Percentiles rank a stretch among this genome's conserved stretches.
Conservation (phyloP, 2,113 vertebrate genomes). For the Castor canadensis region DNA sequence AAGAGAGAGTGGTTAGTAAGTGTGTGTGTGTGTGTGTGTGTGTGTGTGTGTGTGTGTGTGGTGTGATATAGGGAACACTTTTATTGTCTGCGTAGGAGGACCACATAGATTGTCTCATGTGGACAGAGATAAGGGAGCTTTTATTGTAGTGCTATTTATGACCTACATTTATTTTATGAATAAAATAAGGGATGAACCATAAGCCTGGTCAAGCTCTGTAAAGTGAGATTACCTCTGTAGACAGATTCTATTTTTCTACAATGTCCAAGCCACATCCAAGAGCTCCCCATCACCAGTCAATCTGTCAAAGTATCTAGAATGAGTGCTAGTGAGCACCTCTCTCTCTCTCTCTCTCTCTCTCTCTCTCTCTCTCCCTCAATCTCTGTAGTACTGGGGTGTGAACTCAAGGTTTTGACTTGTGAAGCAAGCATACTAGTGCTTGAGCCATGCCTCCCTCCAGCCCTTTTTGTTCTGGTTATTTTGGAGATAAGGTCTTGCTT, state of each 20-base stretch:
- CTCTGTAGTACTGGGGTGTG: too few species aligned
- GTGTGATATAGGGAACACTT: neutral
- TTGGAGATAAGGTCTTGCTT: too few species aligned
- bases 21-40: neutral
- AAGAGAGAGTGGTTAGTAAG: too few species aligned
- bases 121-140: neutral
- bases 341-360: too few species aligned
- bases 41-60: too few species aligned
- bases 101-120: neutral
- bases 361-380: too few species aligned
- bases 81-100: neutral
- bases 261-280: too few species aligned
- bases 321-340: too few species aligned
- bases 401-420: too few species aligned
- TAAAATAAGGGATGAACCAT: neutral
- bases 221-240: neutral
- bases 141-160: neutral
- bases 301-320: neutral
- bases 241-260: neutral
- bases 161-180: neutral
- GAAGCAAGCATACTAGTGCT: too few species aligned
- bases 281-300: neutral
- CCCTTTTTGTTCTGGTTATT: too few species aligned
- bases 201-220: neutral
- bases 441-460: too few species aligned